Base-by-base conservation (phyloP, 2,797 vertebrate genomes). In the Molossus alvarezi region DNA sequence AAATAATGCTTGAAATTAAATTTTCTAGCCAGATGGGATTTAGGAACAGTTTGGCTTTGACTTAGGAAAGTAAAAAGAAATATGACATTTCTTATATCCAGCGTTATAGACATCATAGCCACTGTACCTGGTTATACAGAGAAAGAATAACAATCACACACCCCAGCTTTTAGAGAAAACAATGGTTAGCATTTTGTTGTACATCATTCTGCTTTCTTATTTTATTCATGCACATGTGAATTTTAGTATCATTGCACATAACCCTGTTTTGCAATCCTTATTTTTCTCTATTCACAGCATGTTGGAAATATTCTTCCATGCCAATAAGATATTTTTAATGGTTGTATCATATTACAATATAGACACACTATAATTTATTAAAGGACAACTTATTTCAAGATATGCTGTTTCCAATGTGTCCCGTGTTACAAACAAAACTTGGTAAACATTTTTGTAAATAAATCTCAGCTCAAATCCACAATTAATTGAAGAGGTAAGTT, bases 1-100 rank as follows among this genome's bases (percentile, higher is more conserved):
- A 48, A 64, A 17, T 62, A 71, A 25, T 82, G 11, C 25, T 27
- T 76, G 29, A 82, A 95, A 71, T 53, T 82, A 86, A 75, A 96
- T 60, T 45, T 75, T 27, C 41, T 25, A 62, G 33, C 58, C 53
- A 75, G 12, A 9, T 69, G 53, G 27, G 13, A 27, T 1, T 23
- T 69, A 37, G 41, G 25, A 88, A 9, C 7, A 88, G 41, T 79
- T 72, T 72, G 51, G 37, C 8, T 58, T 83, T 58, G 51, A 92
- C 17, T 76, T 88, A 45, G 15, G n/a, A 71, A 83, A 77, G 71
- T 83, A 85, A 83, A 94, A 62, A 18, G 11, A 53, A 64, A 79
- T 14, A 4, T 25, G n/a, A 0, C 25, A 29, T 73, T 53, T 87
- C 45, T 90, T 67, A 60, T 10, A 80, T 53, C 41, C 9, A 73